Conservation (phyloP, 2,797 vertebrate genomes). For the Cynodonichthys magdalenae region DNA sequence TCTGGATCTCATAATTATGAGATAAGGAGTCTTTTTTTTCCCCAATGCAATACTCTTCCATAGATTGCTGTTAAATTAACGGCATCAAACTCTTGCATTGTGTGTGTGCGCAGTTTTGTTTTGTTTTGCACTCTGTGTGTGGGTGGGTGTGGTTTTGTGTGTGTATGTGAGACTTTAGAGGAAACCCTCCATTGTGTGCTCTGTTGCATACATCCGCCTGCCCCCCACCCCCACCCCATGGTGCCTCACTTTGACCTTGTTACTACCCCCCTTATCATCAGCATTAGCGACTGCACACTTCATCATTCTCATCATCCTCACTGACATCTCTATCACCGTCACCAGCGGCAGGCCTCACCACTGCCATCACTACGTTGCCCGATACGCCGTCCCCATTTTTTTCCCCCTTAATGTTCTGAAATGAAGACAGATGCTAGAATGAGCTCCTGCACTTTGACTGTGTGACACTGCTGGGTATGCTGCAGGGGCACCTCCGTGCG, state of each 20-base stretch:
- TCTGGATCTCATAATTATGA: too few species aligned
- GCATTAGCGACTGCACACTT: conserved; percentile 38
- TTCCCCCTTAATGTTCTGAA: conserved; percentile 29
- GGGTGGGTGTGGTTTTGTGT: conserved; percentile 14
- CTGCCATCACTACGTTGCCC: conserved; percentile 16
- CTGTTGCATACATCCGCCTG: conserved; percentile 52
- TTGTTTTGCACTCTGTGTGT: not conserved
- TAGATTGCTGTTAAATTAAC: conserved; percentile 21
- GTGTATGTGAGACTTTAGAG: conserved; percentile 48
- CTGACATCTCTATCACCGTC: conserved; percentile 35
- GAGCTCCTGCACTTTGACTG: conserved; percentile 28
- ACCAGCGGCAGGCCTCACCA: conserved; percentile 31
- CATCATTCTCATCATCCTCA: conserved; percentile 15
- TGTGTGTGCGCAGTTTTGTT: conserved; percentile 1
- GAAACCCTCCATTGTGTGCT: conserved; percentile 76
- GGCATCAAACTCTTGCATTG: not conserved
- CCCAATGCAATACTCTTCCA: conserved; percentile 5
- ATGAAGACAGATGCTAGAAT: conserved; percentile 44
- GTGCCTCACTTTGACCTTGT: conserved; percentile 63
- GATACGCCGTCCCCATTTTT: conserved; percentile 27
- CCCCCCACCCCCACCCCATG: conserved; percentile 18
- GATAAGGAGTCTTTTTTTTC: too few species aligned
- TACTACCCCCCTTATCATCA: conserved; percentile 49
- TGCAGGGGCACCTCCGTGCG: conserved; percentile 37
- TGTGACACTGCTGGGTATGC: conserved; percentile 31